phyloP scores from a whole-genome alignment of 2,113 vertebrate genomes.

The Phaetusa simplex region DNA sequence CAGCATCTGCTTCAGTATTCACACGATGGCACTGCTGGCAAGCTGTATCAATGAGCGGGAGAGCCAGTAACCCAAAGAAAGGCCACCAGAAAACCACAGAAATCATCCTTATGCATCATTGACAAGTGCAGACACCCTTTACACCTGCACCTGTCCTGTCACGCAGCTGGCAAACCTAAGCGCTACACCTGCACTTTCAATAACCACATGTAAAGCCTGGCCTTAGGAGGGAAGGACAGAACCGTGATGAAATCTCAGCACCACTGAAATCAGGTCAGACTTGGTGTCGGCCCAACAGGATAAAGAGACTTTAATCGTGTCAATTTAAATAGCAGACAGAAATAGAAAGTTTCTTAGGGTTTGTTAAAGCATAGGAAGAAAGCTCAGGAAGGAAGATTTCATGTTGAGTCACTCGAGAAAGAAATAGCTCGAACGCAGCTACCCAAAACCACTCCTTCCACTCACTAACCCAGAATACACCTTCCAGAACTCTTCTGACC shows the following conservation, averaged over 20 bases:
- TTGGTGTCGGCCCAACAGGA: neutral
- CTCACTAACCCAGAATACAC: neutral
- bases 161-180: neutral
- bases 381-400: neutral
- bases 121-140: neutral
- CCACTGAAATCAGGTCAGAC: neutral
- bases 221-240: neutral
- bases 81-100: accelerated
- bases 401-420: neutral
- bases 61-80: accelerated
- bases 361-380: neutral
- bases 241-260: neutral
- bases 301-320: neutral
- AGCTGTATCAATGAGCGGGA: neutral
- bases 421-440: neutral
- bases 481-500: neutral
- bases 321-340: neutral
- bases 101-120: neutral
- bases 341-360: neutral
- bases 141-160: neutral
- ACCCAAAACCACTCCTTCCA: neutral
- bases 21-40: accelerated
- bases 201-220: neutral
- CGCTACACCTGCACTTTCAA: accelerated
- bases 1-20: neutral